Conservation (phyloP, 2,888 invertebrate species). For the Achlya flavicornis region DNA sequence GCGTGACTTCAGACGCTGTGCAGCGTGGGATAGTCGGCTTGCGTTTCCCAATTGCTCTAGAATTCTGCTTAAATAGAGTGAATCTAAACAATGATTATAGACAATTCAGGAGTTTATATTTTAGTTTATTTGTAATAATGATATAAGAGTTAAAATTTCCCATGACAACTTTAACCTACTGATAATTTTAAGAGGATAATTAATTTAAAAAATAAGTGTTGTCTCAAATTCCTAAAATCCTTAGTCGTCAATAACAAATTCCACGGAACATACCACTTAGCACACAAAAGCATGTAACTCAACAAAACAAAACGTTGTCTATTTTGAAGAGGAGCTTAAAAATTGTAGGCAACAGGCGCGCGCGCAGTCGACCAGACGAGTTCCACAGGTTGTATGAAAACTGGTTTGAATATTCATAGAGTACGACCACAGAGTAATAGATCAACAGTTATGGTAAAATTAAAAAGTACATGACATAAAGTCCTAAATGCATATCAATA, state of each 20-base stretch:
- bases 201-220: no score
- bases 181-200: no score
- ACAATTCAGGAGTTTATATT: background rate
- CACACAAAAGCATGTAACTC: constrained; percentile 17
- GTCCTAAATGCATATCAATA: no score
- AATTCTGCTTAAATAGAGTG: background rate
- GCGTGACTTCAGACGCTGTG: constrained; percentile 16
- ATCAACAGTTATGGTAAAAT: background rate
- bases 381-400: constrained; percentile 51
- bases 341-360: constrained; percentile 25
- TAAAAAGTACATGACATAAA: background rate
- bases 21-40: constrained; percentile 13
- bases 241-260: background rate
- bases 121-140: background rate
- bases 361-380: constrained; percentile 37
- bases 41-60: constrained; percentile 4
- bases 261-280: constrained; percentile 13
- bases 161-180: no score
- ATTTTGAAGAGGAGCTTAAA: constrained; percentile 20
- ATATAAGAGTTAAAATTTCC: no score
- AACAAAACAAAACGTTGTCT: constrained; percentile 22
- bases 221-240: no score
- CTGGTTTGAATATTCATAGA: constrained; percentile 74
- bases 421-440: constrained; percentile 32
- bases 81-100: background rate